These are phyloP conservation scores for Orthosia cruda DNA, from an alignment of 2,888 invertebrate species.

Conservation along the genomic window DNA sequence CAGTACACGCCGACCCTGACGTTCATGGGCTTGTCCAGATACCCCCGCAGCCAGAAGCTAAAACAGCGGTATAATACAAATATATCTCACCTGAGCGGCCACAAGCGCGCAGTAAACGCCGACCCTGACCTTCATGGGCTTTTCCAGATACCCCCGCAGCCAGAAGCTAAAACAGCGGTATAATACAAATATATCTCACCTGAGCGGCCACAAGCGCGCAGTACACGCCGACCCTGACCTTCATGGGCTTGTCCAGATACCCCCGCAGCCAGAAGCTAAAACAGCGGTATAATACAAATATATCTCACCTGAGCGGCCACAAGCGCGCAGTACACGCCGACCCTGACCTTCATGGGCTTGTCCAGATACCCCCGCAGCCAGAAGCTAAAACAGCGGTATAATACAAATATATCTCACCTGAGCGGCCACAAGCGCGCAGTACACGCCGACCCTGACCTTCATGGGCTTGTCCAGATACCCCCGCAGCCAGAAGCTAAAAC, in stretches of 20 bases:
- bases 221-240: conserved; percentile 94
- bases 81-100: conserved; percentile 93
- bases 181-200: conserved; percentile 84
- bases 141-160: conserved; percentile 95
- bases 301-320: conserved; percentile 95
- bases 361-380: conserved; percentile 96
- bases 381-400: conserved; percentile 90
- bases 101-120: conserved; percentile 95
- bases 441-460: conserved; percentile 94
- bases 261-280: conserved; percentile 97
- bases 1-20: conserved; percentile 94
- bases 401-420: conserved; percentile 91
- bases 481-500: conserved; percentile 96
- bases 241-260: conserved; percentile 94
- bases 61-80: too few relatives aligned
- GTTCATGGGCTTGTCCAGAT: conserved; percentile 95
- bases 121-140: conserved; percentile 95
- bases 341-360: conserved; percentile 94
- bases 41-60: conserved; percentile 97
- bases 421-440: conserved; percentile 96
- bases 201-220: conserved; percentile 96
- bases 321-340: conserved; percentile 94
- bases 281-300: too few relatives aligned
- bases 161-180: conserved; percentile 93
- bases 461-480: conserved; percentile 95